Evolutionary conservation across 2,888 invertebrate genomes (phyloP).

Genomic region (Chrysolina americana): DNA sequence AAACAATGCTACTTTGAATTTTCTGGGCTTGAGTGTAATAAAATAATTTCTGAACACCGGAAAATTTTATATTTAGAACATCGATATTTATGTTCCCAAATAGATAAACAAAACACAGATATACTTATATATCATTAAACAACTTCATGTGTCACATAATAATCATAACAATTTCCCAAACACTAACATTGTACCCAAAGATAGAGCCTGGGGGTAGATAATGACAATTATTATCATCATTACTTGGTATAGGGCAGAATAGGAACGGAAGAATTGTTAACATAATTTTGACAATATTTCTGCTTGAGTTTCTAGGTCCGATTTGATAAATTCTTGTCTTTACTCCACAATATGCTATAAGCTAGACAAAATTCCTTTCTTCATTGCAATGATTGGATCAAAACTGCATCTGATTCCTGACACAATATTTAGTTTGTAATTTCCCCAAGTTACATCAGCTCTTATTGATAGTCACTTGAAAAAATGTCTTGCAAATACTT

Average conservation of each 20-base stretch:
- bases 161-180: too few species aligned
- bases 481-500: constrained; percentile 42
- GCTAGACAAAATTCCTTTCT: constrained; percentile 1
- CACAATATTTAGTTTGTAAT: neutral
- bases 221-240: neutral
- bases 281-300: neutral
- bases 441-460: neutral
- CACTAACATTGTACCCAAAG: neutral
- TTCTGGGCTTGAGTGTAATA: neutral
- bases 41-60: constrained; percentile 21
- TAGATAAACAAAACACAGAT: neutral
- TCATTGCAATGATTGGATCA: neutral
- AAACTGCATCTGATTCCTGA: neutral
- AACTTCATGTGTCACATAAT: constrained; percentile 10
- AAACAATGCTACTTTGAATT: constrained; percentile 19
- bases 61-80: neutral
- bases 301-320: neutral
- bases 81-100: neutral
- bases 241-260: neutral
- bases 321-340: constrained; percentile 14
- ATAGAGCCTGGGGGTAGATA: too few species aligned
- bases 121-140: neutral
- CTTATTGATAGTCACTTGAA: neutral
- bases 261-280: neutral
- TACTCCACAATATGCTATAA: neutral